Base-by-base conservation (phyloP, 1,140 invertebrate genomes). In the Phthorimaea operculella region DNA sequence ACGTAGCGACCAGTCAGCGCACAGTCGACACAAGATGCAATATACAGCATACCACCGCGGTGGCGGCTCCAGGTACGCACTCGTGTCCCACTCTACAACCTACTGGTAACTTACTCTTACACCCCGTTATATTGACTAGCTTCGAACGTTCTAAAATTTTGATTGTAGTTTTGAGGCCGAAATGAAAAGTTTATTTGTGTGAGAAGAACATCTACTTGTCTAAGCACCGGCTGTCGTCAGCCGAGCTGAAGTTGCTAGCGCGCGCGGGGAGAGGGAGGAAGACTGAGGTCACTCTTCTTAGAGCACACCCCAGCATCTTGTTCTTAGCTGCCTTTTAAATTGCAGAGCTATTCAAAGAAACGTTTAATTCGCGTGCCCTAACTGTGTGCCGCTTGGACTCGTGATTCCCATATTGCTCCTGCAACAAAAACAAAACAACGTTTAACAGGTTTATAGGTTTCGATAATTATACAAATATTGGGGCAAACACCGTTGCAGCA, bases 1-100 rank as follows among this genome's bases (percentile, higher is more conserved):
- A 84, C 80, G 83, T 80, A 86, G 83, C 84, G 82, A 85, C 85
- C 85, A 79, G 77, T 83, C 76, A 84, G 82, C 83, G 82, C 83
- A 82, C 81, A 81, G 82, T 85, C 79, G 81, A 85, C 79, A 82
- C 80, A 85, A 86, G 72, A 79, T 76, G 74, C 76, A 81, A 81
- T 81, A 85, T 78, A 83, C 74, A 79, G 75, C 83, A 83, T 82
- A 81, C 79, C 80, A 82, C 79, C 68, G 64, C 64, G 69, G 77
- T 78, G 82, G 79, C 75, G 62, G 62, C 60, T 67, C 63, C 59
- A 72, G 64, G 59, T 52, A 51, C 57, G 60, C 62, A 62, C 66
- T 55, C 57, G 54, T 64, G 58, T 58, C 54, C 56, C 54, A 50
- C 42, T 55, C 11, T 58, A 66, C 55, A 66, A 53, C 56, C 51